phyloP scores from a whole-genome alignment of 2,797 vertebrate genomes.

The Echeneis naucrates region DNA sequence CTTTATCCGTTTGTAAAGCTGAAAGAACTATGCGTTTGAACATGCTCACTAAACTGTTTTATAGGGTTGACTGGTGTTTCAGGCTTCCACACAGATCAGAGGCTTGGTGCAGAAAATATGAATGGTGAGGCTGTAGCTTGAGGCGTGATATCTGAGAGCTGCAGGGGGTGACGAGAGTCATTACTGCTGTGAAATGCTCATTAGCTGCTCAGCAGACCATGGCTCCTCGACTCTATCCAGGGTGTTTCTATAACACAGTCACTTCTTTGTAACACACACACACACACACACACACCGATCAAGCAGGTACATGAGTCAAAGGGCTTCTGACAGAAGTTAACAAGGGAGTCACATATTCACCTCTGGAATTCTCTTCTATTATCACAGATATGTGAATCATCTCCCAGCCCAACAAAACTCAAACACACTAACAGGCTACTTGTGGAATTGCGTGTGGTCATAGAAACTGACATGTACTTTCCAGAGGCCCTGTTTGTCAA shows the following conservation, averaged over 20 bases:
- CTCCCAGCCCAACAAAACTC: constrained; percentile 46
- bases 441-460: constrained; percentile 64
- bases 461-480: constrained; percentile 75
- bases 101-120: background rate
- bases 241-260: constrained; percentile 67
- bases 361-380: constrained; percentile 71
- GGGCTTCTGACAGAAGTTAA: constrained; percentile 53
- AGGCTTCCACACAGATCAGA: background rate
- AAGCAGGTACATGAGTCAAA: constrained; percentile 45
- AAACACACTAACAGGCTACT: constrained; percentile 66
- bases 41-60: background rate
- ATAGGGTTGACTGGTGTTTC: background rate
- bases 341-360: constrained; percentile 70
- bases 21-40: background rate
- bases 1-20: background rate
- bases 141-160: constrained; percentile 46
- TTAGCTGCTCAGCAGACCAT: constrained; percentile 63
- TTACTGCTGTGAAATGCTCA: constrained; percentile 52
- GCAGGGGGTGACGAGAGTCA: constrained; percentile 39
- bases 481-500: constrained; percentile 72
- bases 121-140: background rate
- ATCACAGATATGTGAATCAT: constrained; percentile 68
- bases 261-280: constrained; percentile 39
- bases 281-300: constrained; percentile 45
- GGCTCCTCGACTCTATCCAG: constrained; percentile 33